Conservation (phyloP, 2,797 vertebrate genomes). For the Phyllotis vaccarum region DNA sequence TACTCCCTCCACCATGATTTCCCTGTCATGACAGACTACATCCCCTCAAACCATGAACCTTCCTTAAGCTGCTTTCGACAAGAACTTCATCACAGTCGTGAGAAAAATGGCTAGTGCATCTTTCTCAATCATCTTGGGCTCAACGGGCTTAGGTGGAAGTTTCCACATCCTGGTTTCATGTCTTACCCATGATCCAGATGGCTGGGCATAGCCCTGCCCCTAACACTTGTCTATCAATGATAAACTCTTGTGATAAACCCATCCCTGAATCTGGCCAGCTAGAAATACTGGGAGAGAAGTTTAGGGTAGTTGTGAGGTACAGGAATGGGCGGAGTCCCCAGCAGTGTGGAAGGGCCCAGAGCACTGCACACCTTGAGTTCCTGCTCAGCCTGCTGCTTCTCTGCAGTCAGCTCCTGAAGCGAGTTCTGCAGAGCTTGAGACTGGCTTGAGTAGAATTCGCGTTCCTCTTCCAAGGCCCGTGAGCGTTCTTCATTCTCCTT, state of each 20-base stretch:
- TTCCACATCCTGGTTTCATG: neutral
- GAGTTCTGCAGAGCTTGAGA: slow-evolving; percentile 95
- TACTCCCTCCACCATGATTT: neutral
- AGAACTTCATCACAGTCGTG: neutral
- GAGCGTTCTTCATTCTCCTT: slow-evolving; percentile 93
- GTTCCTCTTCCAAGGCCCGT: slow-evolving; percentile 93
- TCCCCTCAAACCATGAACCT: neutral
- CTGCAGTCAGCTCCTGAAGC: slow-evolving; percentile 93
- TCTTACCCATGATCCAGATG: neutral
- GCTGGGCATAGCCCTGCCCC: rapidly evolving
- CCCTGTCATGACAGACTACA: neutral
- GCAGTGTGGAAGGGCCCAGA: neutral
- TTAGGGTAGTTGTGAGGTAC: neutral
- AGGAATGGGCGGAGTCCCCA: neutral
- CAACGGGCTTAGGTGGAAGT: neutral
- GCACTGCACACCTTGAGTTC: slow-evolving; percentile 94
- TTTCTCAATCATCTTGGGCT: neutral
- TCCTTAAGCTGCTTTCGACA: neutral
- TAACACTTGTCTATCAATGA: neutral
- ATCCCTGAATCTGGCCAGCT: neutral
- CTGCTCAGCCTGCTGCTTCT: slow-evolving; percentile 96
- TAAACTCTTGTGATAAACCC: neutral
- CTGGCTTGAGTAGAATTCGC: slow-evolving; percentile 95
- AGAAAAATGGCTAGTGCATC: neutral
- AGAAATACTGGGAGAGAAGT: neutral